Evolutionary conservation across 1,140 invertebrate genomes (phyloP), one percentile per base, ranked within the genome.

Genomic region (Drosophila guanche): DNA sequence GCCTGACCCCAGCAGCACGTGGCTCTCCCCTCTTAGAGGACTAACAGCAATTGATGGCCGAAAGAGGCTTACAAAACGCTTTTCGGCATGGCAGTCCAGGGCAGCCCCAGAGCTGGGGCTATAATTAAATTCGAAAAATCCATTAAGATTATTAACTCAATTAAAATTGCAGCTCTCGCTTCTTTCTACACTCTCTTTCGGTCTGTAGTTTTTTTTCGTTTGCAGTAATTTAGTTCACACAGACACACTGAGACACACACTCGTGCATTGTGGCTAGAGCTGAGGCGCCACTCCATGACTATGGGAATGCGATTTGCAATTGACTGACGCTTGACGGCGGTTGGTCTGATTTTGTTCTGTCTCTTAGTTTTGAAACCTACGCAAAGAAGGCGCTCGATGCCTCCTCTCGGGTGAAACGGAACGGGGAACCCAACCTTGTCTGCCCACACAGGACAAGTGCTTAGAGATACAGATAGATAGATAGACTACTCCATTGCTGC

Each of bases 81-180:
- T 52, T 12, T 37, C 37, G 37, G 47, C 29, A 7, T 53, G 16
- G 46, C 22, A 60, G 14, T 45, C 27, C 56, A 62, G 46, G 27
- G 53, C 43, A 56, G 54, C 45, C 63, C 41, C 43, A 20, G 14
- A 60, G 68, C 46, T 72, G 66, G 56, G 54, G 56, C 66, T 55
- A 53, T 80, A 80, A 80, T 80, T 80, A 80, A 67, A 77, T 72
- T 61, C 16, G 41, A 71, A 80, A 80, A 80, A 80, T 67, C 77
- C 77, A 80, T 80, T 80, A 80, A 80, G 77, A 80, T 80, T 80
- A 80, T 80, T 80, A 80, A 80, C 77, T 80, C 72, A 80, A 80
- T 80, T 80, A 80, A 80, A 76, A 76, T 71, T 59, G 69, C 59
- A 75, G 51, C 50, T 54, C 45, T 37, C 33, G 66, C 77, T 76